These are phyloP conservation scores for Chunga burmeisteri DNA, from an alignment of 2,113 vertebrate genomes.

Conservation along the genomic window DNA sequence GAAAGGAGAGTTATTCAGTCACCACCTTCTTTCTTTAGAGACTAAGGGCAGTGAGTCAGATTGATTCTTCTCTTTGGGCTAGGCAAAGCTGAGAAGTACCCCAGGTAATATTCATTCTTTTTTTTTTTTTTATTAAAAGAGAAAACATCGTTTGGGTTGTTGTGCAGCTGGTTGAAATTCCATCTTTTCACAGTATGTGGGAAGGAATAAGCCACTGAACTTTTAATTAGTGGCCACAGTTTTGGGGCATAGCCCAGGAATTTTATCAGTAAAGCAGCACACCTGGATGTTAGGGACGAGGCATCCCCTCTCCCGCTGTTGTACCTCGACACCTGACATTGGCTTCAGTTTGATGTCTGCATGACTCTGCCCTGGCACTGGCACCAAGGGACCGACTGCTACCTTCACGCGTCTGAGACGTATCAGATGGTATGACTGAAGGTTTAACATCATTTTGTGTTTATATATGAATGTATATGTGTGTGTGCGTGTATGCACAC, in stretches of 20 bases:
- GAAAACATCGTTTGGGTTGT: background rate
- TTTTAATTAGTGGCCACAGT: background rate
- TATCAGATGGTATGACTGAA: background rate
- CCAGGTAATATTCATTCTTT: background rate
- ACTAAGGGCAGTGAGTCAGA: fast-evolving
- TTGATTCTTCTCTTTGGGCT: background rate
- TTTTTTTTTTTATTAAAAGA: background rate
- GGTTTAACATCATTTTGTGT: background rate
- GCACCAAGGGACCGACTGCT: fast-evolving
- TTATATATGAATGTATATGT: background rate
- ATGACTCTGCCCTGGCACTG: background rate
- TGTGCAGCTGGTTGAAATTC: background rate
- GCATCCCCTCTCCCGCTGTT: background rate
- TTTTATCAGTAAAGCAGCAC: background rate
- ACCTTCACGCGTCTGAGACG: background rate
- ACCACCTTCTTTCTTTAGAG: background rate
- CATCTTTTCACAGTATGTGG: fast-evolving
- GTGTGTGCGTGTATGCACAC: background rate
- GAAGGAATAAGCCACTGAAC: background rate
- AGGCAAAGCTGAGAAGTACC: background rate
- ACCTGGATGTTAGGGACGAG: fast-evolving
- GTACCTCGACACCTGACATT: fast-evolving
- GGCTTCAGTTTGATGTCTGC: fast-evolving
- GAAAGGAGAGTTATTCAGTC: background rate
- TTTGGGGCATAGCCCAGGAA: background rate